Conservation (phyloP, 2,113 vertebrate species). For the Coreoperca whiteheadi region DNA sequence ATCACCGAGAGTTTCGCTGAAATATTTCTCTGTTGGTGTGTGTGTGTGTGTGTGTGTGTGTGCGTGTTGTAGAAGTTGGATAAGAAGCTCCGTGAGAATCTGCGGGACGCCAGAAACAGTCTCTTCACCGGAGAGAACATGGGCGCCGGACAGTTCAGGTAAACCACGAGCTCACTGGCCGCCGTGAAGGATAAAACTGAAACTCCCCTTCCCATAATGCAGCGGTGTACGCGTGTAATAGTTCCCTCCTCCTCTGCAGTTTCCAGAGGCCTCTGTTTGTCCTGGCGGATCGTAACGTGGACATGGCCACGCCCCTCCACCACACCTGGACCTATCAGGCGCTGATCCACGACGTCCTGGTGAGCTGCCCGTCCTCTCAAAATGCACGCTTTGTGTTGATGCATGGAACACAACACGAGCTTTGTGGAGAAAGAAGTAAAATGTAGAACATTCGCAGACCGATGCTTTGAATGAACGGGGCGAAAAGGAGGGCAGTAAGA, state of each 20-base stretch:
- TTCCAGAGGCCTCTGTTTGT: constrained; percentile 97
- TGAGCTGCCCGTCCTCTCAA: constrained; percentile 77
- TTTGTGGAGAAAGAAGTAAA: neutral
- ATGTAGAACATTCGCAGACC: neutral
- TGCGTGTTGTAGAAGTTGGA: constrained; percentile 91
- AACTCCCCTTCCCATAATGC: constrained; percentile 32
- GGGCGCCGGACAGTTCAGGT: constrained; percentile 96
- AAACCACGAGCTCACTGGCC: neutral
- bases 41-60: constrained; percentile 8
- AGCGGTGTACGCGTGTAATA: neutral
- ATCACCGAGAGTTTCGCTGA: too few species aligned
- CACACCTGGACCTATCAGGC: constrained; percentile 99
- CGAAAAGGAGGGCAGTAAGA: too few species aligned
- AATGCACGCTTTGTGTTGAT: neutral
- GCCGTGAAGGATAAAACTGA: neutral
- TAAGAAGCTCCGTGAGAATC: constrained; percentile 98
- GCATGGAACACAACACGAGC: too few species aligned
- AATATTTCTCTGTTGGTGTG: too few species aligned
- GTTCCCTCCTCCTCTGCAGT: constrained; percentile 79
- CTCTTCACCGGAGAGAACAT: constrained; percentile 97
- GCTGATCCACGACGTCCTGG: constrained; percentile 98
- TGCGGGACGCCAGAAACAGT: constrained; percentile 98
- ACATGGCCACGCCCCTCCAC: constrained; percentile 98
- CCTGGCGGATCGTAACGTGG: constrained; percentile 96
- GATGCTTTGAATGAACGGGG: too few species aligned